These are phyloP conservation scores for Heptranchias perlo DNA, from an alignment of 2,113 vertebrate genomes.

Conservation along the genomic window DNA sequence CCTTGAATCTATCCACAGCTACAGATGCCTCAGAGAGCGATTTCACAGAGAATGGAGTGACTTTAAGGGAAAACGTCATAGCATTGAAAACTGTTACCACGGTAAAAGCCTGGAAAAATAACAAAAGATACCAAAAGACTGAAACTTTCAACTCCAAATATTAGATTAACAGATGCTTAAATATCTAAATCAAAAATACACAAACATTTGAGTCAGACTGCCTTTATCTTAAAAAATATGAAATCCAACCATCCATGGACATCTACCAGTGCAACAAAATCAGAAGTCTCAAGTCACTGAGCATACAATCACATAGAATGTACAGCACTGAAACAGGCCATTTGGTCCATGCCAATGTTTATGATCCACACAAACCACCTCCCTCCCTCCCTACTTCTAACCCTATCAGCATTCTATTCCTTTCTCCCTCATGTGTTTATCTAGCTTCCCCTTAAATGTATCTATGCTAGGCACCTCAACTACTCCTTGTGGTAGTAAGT, in stretches of 20 bases:
- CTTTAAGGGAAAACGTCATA: constrained; percentile 93
- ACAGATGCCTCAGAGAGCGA: constrained; percentile 85
- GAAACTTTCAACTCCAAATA: not conserved
- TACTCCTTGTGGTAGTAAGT: too few relatives aligned
- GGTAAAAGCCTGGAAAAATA: constrained; percentile 73
- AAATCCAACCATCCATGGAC: not conserved
- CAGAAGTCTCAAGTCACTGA: not conserved
- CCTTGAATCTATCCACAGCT: constrained; percentile 82
- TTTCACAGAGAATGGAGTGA: constrained; percentile 88
- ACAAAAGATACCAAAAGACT: not conserved
- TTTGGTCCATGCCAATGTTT: too few relatives aligned
- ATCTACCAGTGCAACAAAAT: not conserved
- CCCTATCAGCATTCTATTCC: too few relatives aligned
- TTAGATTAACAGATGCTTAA: constrained; percentile 24
- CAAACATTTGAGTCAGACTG: not conserved
- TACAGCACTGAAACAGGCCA: too few relatives aligned
- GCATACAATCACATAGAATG: too few relatives aligned
- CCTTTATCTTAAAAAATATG: not conserved
- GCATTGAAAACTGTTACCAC: constrained; percentile 91
- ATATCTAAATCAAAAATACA: not conserved
- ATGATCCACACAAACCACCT: too few relatives aligned
- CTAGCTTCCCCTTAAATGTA: too few relatives aligned
- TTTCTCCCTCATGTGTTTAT: too few relatives aligned
- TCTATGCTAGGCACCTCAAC: too few relatives aligned
- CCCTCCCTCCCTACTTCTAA: too few relatives aligned